Conservation (phyloP, 2,797 vertebrate genomes). For the Tragelaphus oryx region DNA sequence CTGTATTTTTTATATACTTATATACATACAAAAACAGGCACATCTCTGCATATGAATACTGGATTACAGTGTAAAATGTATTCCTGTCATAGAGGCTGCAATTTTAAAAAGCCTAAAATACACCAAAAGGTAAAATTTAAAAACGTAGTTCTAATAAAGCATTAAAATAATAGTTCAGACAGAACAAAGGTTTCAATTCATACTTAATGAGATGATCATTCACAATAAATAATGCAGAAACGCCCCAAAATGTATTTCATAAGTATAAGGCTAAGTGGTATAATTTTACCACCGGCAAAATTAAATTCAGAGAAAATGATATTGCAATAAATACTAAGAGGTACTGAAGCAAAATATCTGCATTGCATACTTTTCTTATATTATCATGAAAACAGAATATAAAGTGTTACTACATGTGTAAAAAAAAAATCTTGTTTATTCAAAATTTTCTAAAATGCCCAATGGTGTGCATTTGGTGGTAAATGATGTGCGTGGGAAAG, state of each 20-base stretch:
- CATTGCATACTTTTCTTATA: not conserved
- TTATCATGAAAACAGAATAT: not conserved
- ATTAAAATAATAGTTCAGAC: slow-evolving; percentile 11
- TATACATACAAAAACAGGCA: not conserved
- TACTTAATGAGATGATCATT: not conserved
- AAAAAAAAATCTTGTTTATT: slow-evolving; percentile 29
- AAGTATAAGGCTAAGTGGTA: not conserved
- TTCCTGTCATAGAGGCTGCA: not conserved
- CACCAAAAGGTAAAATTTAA: not conserved
- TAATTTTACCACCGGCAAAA: not conserved
- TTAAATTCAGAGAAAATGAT: slow-evolving; percentile 30
- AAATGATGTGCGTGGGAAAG: not conserved
- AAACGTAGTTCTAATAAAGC: not conserved
- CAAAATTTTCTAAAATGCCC: not conserved
- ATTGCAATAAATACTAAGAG: not conserved
- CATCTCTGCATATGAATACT: not conserved
- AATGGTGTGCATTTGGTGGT: not conserved
- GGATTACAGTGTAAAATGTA: not conserved
- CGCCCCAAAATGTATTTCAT: not conserved
- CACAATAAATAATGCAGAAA: not conserved
- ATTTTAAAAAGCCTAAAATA: not conserved
- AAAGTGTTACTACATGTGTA: not conserved
- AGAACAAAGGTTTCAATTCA: not conserved
- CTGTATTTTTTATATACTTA: not conserved
- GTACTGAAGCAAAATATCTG: not conserved